Evolutionary conservation across 2,797 vertebrate species (phyloP).

Genomic region (Sebastes matsubarae): DNA sequence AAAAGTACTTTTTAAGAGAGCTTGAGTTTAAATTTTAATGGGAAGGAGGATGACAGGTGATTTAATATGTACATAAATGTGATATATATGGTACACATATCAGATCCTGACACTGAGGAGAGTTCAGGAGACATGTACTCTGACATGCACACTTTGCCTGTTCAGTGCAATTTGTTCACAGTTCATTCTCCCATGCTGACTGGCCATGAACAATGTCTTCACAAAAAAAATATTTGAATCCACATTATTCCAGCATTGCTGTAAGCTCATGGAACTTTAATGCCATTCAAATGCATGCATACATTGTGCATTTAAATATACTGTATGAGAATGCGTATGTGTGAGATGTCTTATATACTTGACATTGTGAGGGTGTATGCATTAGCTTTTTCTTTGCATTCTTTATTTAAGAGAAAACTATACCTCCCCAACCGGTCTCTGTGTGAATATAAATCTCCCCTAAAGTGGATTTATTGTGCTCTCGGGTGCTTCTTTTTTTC

Average conservation of each 20-base stretch:
- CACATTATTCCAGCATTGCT: background rate
- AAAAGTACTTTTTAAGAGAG: slow-evolving; percentile 65
- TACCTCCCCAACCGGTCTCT: slow-evolving; percentile 25
- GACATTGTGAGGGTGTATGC: slow-evolving; percentile 6
- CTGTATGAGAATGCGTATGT: background rate
- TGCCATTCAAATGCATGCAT: slow-evolving; percentile 9
- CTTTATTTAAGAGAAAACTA: slow-evolving; percentile 22
- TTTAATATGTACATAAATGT: slow-evolving; percentile 1
- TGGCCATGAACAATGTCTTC: background rate
- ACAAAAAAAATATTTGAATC: background rate
- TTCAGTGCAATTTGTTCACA: slow-evolving; percentile 31
- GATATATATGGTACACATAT: background rate
- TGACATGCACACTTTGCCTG: background rate
- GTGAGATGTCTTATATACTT: background rate
- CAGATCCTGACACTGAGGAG: background rate
- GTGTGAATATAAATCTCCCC: slow-evolving; percentile 39
- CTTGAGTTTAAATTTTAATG: slow-evolving; percentile 57
- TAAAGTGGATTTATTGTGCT: slow-evolving; percentile 66
- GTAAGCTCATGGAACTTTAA: background rate
- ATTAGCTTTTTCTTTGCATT: slow-evolving; percentile 28
- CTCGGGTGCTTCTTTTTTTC: slow-evolving; percentile 32
- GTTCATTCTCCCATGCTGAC: slow-evolving; percentile 7
- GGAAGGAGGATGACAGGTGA: slow-evolving; percentile 30
- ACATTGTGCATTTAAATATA: background rate
- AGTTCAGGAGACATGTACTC: background rate